These are phyloP conservation scores for Helostoma temminkii DNA, from an alignment of 2,797 vertebrate species.

Conservation along the genomic window DNA sequence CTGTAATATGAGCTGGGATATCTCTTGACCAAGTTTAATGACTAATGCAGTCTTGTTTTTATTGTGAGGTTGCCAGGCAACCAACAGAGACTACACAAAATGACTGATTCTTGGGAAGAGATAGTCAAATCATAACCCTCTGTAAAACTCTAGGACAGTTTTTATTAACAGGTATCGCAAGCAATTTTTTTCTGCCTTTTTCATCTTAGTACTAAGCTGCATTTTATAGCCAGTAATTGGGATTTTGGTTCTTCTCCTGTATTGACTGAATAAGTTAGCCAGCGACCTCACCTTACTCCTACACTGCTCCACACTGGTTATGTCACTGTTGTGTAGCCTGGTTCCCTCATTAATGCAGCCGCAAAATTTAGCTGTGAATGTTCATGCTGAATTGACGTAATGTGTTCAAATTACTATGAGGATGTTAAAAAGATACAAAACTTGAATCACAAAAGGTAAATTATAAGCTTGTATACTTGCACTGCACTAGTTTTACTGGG, in stretches of 20 bases:
- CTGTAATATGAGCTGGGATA: not conserved
- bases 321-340: not conserved
- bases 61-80: not conserved
- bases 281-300: not conserved
- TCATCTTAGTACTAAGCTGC: too few species aligned
- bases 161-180: too few species aligned
- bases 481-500: constrained; percentile 10
- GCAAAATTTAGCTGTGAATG: constrained; percentile 18
- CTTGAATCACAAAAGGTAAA: constrained; percentile 4
- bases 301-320: not conserved
- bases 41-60: not conserved
- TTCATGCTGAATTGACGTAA: constrained; percentile 2
- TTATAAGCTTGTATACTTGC: not conserved
- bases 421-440: constrained; percentile 2
- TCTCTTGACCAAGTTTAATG: not conserved
- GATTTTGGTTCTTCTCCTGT: not conserved
- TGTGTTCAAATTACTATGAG: not conserved
- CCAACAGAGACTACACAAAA: not conserved
- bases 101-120: not conserved
- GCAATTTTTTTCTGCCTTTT: too few species aligned
- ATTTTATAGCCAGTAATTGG: not conserved
- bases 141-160: not conserved
- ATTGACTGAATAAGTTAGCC: not conserved
- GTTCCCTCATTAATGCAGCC: constrained; percentile 1
- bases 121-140: not conserved